Conservation (phyloP, 2,888 invertebrate species). For the Tachina fera region DNA sequence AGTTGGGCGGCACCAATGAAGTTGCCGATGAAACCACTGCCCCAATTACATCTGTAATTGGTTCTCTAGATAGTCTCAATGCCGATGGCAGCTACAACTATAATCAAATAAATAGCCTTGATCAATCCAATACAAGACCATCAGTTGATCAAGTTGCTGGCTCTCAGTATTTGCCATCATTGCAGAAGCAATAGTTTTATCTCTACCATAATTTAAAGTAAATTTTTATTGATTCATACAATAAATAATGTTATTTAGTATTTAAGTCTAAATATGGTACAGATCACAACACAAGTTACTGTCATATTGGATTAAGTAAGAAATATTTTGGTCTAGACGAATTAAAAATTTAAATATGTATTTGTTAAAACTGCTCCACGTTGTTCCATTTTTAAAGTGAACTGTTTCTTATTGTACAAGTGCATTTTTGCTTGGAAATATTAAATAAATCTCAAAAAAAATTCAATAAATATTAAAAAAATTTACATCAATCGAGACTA, state of each 20-base stretch:
- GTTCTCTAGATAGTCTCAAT: slow-evolving; percentile 75
- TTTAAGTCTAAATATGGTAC: slow-evolving; percentile 46
- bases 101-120: slow-evolving; percentile 22
- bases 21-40: slow-evolving; percentile 78
- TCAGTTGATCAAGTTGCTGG: slow-evolving; percentile 70
- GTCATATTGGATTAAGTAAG: slow-evolving; percentile 29
- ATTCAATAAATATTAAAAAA: too few relatives aligned
- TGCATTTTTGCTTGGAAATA: too few relatives aligned
- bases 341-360: slow-evolving; percentile 17
- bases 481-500: too few relatives aligned
- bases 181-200: slow-evolving; percentile 53
- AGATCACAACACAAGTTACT: slow-evolving; percentile 30
- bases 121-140: neutral
- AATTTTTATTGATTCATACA: slow-evolving; percentile 10
- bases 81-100: slow-evolving; percentile 78
- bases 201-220: slow-evolving; percentile 6
- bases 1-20: slow-evolving; percentile 80
- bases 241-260: slow-evolving; percentile 48
- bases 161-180: slow-evolving; percentile 77
- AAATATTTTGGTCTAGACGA: slow-evolving; percentile 14
- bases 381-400: neutral
- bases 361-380: neutral
- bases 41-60: slow-evolving; percentile 79
- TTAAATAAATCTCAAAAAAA: too few relatives aligned
- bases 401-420: neutral